A percentile compares a stretch with the other conserved stretches of the same genome.
phyloP scores from a whole-genome alignment of 2,797 vertebrate genomes.

The Gymnothorax javanicus region DNA sequence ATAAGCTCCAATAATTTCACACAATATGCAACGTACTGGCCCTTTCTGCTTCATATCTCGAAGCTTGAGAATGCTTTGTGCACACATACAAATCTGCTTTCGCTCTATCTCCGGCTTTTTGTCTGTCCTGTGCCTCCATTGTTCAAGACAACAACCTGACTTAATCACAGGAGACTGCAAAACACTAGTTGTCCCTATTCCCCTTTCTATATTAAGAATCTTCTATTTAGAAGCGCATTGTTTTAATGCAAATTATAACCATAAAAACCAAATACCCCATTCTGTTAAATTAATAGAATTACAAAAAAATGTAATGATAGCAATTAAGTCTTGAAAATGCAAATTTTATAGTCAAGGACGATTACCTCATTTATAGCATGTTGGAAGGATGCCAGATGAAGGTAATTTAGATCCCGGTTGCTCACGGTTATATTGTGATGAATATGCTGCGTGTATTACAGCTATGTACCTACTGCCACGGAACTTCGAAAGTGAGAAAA shows the following conservation, averaged over 20 bases:
- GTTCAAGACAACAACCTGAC: slow-evolving; percentile 51
- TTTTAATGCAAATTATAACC: slow-evolving; percentile 99
- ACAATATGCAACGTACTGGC: slow-evolving; percentile 62
- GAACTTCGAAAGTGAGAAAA: slow-evolving; percentile 51
- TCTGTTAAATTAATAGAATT: slow-evolving; percentile 99
- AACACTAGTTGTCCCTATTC: slow-evolving; percentile 58
- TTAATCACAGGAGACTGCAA: slow-evolving; percentile 63
- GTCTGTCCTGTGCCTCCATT: slow-evolving; percentile 38
- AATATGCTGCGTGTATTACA: slow-evolving; percentile 88
- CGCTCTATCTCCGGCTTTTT: slow-evolving; percentile 13
- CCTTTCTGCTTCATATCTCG: slow-evolving; percentile 34
- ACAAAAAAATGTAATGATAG: slow-evolving; percentile 99
- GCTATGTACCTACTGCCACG: slow-evolving; percentile 72
- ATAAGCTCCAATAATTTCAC: slow-evolving; percentile 72
- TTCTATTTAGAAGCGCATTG: slow-evolving; percentile 90
- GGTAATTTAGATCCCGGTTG: slow-evolving; percentile 97
- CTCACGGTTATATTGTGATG: slow-evolving; percentile 99
- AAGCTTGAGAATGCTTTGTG: slow-evolving; percentile 38
- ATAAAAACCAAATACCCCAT: slow-evolving; percentile 98
- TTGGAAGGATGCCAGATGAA: slow-evolving; percentile 98
- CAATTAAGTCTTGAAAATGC: slow-evolving; percentile 99
- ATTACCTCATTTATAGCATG: slow-evolving; percentile 99
- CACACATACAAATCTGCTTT: slow-evolving; percentile 29
- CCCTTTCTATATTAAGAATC: slow-evolving; percentile 73
- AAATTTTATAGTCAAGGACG: slow-evolving; percentile 99